Conservation (phyloP, 2,888 invertebrate species). For the Cataglyphis altisquamis region DNA sequence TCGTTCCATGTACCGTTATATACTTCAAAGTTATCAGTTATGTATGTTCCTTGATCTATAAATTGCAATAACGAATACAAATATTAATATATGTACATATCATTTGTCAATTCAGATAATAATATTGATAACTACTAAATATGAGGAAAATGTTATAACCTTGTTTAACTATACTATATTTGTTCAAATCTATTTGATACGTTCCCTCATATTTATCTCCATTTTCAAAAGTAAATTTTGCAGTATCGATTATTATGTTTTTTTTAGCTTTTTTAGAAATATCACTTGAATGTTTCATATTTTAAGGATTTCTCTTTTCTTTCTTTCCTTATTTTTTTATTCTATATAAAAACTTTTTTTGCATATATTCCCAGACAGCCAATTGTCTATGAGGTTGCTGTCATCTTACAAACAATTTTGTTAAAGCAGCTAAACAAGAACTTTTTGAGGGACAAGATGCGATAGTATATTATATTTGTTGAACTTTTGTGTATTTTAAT, state of each 20-base stretch:
- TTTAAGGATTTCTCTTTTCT: neutral
- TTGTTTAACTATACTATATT: constrained; percentile 85
- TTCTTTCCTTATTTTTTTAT: neutral
- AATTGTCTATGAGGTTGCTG: no score
- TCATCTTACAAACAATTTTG: no score
- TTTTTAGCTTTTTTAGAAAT: neutral
- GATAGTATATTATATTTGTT: no score
- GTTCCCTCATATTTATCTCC: constrained; percentile 88
- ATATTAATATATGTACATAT: neutral
- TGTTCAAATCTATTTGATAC: constrained; percentile 88
- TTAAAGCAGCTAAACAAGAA: no score
- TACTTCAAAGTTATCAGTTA: constrained; percentile 88
- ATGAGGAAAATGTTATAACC: constrained; percentile 80
- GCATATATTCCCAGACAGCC: neutral
- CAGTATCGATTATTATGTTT: constrained; percentile 79
- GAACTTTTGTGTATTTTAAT: no score
- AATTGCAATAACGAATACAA: neutral
- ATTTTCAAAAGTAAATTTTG: constrained; percentile 87
- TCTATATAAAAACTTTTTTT: neutral
- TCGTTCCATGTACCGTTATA: constrained; percentile 88
- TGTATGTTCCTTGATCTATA: constrained; percentile 87
- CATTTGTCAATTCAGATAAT: neutral
- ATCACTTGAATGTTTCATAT: neutral
- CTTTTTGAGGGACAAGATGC: no score
- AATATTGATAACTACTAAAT: neutral